Evolutionary conservation across 2,113 vertebrate genomes (phyloP).

Genomic region (Apus apus): DNA sequence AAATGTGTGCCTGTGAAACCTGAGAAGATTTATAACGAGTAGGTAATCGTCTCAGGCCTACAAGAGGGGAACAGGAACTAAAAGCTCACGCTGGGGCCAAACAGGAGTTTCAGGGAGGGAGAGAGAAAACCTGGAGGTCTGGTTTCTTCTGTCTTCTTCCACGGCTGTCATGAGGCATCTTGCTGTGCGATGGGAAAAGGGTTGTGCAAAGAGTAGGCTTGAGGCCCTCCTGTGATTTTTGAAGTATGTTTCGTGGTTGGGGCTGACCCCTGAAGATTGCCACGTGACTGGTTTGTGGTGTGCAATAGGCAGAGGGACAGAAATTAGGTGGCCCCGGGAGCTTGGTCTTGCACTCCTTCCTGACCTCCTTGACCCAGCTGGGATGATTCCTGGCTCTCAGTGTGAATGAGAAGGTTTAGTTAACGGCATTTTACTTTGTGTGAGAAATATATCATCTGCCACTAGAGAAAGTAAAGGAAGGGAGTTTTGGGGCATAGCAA

Average conservation of each 20-base stretch:
- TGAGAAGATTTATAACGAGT: slow-evolving; percentile 86
- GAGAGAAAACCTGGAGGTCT: slow-evolving; percentile 56
- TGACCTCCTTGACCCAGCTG: background rate
- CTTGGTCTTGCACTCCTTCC: background rate
- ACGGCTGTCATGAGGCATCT: background rate
- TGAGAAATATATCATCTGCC: background rate
- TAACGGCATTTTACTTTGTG: background rate
- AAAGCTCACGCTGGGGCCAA: slow-evolving; percentile 73
- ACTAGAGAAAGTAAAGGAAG: background rate
- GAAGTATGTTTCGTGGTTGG: background rate
- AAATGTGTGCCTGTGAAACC: slow-evolving; percentile 80
- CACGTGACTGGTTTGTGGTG: accelerated
- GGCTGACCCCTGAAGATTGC: background rate
- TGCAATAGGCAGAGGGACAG: background rate
- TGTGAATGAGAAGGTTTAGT: accelerated
- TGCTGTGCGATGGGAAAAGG: background rate
- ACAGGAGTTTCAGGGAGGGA: slow-evolving; percentile 36
- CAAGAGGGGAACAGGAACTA: slow-evolving; percentile 53
- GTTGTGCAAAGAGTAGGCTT: background rate
- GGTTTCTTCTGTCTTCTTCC: slow-evolving; percentile 50
- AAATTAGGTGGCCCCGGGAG: background rate
- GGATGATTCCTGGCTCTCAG: background rate
- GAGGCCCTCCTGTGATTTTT: slow-evolving; percentile 39
- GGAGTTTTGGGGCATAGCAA: background rate
- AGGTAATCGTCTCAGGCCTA: slow-evolving; percentile 81